Percentiles rank a stretch among this genome's conserved stretches.
Evolutionary conservation across 2,113 vertebrate genomes (phyloP).

Genomic region (Brachypodius melanocephalos): DNA sequence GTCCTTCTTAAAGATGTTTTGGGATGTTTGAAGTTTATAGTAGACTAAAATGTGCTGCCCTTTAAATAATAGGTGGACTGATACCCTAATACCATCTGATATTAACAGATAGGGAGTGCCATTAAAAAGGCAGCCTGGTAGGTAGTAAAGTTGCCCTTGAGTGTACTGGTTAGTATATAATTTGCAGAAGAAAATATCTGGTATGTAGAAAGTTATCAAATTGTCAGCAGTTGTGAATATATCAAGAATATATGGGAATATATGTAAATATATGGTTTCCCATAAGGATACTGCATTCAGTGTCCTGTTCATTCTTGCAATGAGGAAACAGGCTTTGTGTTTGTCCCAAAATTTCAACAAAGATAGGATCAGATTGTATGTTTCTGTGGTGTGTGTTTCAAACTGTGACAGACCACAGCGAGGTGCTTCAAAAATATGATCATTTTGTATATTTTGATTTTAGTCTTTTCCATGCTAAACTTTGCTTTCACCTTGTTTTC

Average conservation of each 20-base stretch:
- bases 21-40: not conserved
- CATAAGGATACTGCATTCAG: not conserved
- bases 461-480: not conserved
- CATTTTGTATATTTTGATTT: not conserved
- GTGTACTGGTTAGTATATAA: not conserved
- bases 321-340: not conserved
- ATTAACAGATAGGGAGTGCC: not conserved
- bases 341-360: not conserved
- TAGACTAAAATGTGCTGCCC: not conserved
- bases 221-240: not conserved
- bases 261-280: not conserved
- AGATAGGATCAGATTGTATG: not conserved
- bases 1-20: not conserved
- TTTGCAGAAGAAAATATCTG: not conserved
- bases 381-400: not conserved
- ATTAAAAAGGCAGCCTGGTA: not conserved
- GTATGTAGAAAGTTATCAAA: not conserved
- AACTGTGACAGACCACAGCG: not conserved
- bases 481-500: not conserved
- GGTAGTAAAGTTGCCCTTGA: not conserved
- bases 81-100: not conserved
- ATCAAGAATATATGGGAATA: not conserved
- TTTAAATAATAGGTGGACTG: not conserved
- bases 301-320: accelerated
- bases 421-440: not conserved